These are phyloP conservation scores for Lasioglossum morio DNA, from an alignment of 2,888 invertebrate species.

Conservation along the genomic window DNA sequence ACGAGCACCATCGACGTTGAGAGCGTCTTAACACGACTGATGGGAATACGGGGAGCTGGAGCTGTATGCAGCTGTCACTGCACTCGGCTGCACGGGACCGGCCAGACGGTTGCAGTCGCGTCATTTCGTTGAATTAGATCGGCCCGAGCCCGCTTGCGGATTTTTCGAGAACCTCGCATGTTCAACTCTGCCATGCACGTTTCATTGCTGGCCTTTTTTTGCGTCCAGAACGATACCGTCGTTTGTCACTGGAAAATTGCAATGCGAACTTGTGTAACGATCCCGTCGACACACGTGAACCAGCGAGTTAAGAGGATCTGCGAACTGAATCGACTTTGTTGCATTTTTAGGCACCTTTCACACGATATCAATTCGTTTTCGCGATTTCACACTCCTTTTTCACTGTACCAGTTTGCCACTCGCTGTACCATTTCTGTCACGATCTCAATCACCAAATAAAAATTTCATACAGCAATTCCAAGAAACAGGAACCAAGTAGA, in stretches of 20 bases:
- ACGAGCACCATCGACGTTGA: slow-evolving; percentile 55
- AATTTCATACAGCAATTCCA: no score
- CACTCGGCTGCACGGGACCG: slow-evolving; percentile 27
- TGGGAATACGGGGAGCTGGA: slow-evolving; percentile 64
- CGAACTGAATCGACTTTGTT: neutral
- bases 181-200: neutral
- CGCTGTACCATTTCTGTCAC: no score
- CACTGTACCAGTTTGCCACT: no score
- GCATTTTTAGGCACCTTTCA: neutral
- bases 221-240: neutral
- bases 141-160: neutral
- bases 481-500: no score
- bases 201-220: neutral
- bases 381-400: no score
- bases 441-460: no score
- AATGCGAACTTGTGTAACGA: neutral
- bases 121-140: slow-evolving; percentile 8
- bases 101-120: slow-evolving; percentile 19
- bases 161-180: neutral
- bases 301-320: no score
- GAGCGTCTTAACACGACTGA: slow-evolving; percentile 70
- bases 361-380: neutral
- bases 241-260: neutral
- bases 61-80: slow-evolving; percentile 64
- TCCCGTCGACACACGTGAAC: neutral